phyloP scores from a whole-genome alignment of 2,888 invertebrate species.

The Trissoscelio sp. region DNA sequence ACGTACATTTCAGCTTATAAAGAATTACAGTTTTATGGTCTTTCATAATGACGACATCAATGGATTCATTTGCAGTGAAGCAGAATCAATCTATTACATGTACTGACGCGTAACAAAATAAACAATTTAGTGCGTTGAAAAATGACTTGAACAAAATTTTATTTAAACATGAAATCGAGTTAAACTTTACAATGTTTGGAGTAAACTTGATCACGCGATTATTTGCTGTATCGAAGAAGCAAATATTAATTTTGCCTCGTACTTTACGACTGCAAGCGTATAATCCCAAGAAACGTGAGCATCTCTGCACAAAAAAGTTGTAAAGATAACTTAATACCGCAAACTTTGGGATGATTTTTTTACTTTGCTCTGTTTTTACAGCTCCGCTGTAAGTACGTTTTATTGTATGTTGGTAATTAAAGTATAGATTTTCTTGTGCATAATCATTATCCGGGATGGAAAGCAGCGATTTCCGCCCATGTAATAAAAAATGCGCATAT shows the following conservation, averaged over 20 bases:
- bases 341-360: constrained; percentile 6
- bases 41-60: constrained; percentile 19
- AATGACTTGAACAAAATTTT: constrained; percentile 8
- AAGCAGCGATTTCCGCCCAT: constrained; percentile 2
- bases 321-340: constrained; percentile 7
- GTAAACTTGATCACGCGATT: constrained; percentile 13
- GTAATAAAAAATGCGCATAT: not conserved
- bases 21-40: constrained; percentile 6
- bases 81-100: constrained; percentile 22
- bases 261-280: not conserved
- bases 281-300: not conserved
- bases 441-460: not conserved
- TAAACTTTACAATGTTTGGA: constrained; percentile 4
- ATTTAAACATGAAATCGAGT: not conserved
- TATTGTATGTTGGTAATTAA: constrained; percentile 11
- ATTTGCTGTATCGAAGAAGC: constrained; percentile 11
- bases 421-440: constrained; percentile 6
- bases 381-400: constrained; percentile 3
- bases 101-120: constrained; percentile 16
- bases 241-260: not conserved
- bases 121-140: constrained; percentile 15
- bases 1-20: not conserved
- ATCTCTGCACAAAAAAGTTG: not conserved
- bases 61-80: constrained; percentile 22
- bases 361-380: constrained; percentile 2